A percentile compares a stretch with the other conserved stretches of the same genome.
phyloP scores from a whole-genome alignment of 1,140 invertebrate species.

The Hydropsyche tenuis region DNA sequence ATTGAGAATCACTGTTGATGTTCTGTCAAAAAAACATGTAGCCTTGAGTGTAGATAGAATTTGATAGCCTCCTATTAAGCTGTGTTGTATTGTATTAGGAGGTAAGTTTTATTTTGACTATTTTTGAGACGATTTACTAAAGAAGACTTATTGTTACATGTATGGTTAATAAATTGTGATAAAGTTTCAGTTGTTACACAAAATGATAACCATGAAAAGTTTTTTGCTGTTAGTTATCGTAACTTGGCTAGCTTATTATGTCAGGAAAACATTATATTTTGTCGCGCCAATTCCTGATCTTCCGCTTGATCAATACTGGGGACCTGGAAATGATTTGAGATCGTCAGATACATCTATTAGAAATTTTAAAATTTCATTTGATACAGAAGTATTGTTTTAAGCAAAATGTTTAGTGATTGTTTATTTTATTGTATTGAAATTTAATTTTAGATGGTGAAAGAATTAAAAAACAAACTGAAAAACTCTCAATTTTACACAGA shows the following conservation, averaged over 20 bases:
- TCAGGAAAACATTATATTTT: conserved; percentile 17
- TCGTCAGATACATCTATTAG: conserved; percentile 31
- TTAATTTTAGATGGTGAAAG: conserved; percentile 40
- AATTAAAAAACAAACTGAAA: conserved; percentile 33
- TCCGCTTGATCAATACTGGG: conserved; percentile 41
- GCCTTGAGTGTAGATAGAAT: no score
- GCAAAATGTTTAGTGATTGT: not conserved
- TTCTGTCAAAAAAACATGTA: no score
- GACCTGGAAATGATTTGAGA: conserved; percentile 37
- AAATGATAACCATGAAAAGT: not conserved
- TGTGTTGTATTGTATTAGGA: no score
- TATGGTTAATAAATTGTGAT: no score
- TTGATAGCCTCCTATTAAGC: no score
- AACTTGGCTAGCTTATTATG: conserved; percentile 34
- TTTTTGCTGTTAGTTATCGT: not conserved
- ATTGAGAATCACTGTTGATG: no score
- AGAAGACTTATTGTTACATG: no score
- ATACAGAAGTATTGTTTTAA: conserved; percentile 37
- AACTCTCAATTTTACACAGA: conserved; percentile 42
- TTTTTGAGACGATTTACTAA: no score
- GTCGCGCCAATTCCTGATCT: conserved; percentile 39
- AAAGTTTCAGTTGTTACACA: no score
- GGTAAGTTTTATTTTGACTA: no score
- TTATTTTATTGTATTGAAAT: not conserved
- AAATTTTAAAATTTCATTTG: conserved; percentile 37